These are phyloP conservation scores for Hydrophis major DNA, from an alignment of 2,797 vertebrate genomes.

Conservation along the genomic window DNA sequence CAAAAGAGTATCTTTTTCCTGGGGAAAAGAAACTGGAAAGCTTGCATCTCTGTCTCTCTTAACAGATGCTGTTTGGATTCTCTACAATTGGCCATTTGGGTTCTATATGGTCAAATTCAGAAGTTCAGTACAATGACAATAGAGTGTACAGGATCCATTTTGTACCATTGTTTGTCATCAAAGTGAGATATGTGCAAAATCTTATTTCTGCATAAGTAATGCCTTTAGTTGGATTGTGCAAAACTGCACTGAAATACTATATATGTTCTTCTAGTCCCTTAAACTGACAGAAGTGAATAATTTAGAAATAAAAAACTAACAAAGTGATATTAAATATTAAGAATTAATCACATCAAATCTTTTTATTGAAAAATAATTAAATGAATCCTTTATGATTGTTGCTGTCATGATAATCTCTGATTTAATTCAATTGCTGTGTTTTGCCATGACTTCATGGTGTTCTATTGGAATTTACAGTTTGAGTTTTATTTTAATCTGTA, in stretches of 20 bases:
- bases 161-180: neutral
- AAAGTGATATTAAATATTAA: conserved; percentile 23
- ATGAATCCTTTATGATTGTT: neutral
- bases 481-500: neutral
- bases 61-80: neutral
- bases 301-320: neutral
- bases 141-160: neutral
- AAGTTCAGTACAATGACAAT: neutral
- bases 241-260: neutral
- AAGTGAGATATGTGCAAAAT: neutral
- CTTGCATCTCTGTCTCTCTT: neutral
- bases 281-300: neutral
- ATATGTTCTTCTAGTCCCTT: conserved; percentile 5
- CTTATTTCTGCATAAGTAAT: neutral
- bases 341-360: neutral
- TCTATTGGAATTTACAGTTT: neutral
- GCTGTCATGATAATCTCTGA: neutral
- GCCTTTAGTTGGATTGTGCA: neutral
- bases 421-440: neutral
- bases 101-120: neutral
- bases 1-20: neutral
- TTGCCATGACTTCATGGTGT: neutral
- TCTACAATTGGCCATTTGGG: neutral
- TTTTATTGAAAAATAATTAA: neutral
- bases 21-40: neutral